Evolutionary conservation across 2,113 vertebrate species (phyloP), one percentile per base, ranked within the genome.

Genomic region (Hydrolagus affinis): DNA sequence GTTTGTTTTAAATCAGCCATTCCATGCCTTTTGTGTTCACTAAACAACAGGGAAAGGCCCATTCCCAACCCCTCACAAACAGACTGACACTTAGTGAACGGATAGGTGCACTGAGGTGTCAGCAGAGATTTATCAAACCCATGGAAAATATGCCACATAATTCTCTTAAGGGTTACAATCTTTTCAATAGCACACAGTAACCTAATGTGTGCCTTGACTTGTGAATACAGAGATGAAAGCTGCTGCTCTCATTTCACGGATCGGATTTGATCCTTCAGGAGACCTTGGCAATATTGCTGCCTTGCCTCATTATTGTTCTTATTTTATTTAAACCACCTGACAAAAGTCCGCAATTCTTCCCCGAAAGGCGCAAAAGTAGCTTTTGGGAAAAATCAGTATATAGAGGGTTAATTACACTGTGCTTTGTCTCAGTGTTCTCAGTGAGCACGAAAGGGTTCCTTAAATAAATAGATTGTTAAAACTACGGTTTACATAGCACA

Each of bases 361-460:
- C 10, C 30, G 14, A 83, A 83, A 83, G 7, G 62, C 62, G 66
- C 60, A 68, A 11, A 64, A 64, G 30, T 30, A 62, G 56, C 73
- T 23, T 66, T 68, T 30, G 78, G 66, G 78, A 30, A 83, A 66
- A 30, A 66, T 83, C 62, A 32, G 78, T 28, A 83, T 4, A 25
- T 28, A 83, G 62, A 83, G 78, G 62, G 78, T 83, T 83, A 83
- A 83, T 28, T 68, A 83, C 66, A 60, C 78, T 83, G 78, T 83
- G 78, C 78, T 83, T 83, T 83, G 78, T 83, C 78, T 83, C 78
- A 30, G 66, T 64, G 62, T 19, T 62, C 30, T 60, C 78, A 83
- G 78, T 83, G 30, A 30, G 66, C 78, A 83, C 23, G 78, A 83
- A 83, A 68, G 17, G 78, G 60, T 83, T 83, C 78, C 62, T 83